These are phyloP conservation scores for Oophaga sylvatica DNA, from an alignment of 2,797 vertebrate genomes.

Conservation along the genomic window DNA sequence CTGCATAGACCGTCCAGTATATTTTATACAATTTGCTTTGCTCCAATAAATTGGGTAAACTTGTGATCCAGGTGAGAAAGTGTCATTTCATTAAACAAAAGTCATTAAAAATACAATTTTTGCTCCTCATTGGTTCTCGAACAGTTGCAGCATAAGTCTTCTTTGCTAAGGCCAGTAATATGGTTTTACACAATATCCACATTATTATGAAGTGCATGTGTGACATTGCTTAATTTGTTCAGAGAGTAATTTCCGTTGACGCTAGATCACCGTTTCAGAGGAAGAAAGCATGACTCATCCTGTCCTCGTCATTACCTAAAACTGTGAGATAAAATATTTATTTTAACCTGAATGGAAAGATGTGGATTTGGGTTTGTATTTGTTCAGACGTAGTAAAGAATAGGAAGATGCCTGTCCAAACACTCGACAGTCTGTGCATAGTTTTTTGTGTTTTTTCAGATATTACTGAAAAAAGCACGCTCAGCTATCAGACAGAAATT, in stretches of 20 bases:
- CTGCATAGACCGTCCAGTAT: too few species aligned
- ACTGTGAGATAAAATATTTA: not conserved
- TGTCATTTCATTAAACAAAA: too few species aligned
- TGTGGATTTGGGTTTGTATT: not conserved
- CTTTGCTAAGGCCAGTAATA: too few species aligned
- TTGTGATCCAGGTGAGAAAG: too few species aligned
- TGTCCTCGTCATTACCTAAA: not conserved
- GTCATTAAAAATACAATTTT: too few species aligned
- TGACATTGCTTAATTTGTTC: too few species aligned
- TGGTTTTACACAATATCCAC: too few species aligned
- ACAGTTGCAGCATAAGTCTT: too few species aligned
- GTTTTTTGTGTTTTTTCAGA: not conserved
- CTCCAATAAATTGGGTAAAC: too few species aligned
- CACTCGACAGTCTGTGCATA: not conserved
- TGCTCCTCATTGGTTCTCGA: too few species aligned
- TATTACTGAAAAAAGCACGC: not conserved
- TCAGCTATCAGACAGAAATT: constrained; percentile 6
- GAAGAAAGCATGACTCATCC: not conserved
- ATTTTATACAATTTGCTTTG: too few species aligned
- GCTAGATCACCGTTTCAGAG: not conserved
- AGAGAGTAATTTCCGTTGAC: not conserved
- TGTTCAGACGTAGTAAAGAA: not conserved
- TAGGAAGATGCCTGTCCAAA: not conserved
- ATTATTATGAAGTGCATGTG: too few species aligned
- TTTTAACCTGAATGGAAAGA: not conserved